Conservation (phyloP, 1,140 invertebrate genomes). For the Pantala flavescens region DNA sequence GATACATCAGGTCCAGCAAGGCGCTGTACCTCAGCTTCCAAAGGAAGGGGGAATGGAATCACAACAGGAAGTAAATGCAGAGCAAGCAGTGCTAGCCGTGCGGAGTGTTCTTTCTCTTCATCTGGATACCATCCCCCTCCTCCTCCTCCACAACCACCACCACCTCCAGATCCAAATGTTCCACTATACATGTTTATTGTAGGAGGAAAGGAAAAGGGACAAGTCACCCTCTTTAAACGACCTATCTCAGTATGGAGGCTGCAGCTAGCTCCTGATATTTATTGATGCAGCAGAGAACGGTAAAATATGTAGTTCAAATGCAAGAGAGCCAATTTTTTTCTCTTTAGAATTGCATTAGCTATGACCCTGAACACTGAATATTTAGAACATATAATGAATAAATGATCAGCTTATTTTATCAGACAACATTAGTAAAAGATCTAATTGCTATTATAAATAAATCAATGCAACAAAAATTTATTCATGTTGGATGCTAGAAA, state of each 20-base stretch:
- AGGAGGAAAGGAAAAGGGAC: constrained; percentile 54
- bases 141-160: not conserved
- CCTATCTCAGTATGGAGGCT: constrained; percentile 56
- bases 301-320: not conserved
- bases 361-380: too few relatives aligned
- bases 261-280: constrained; percentile 34
- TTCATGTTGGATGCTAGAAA: constrained; percentile 1
- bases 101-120: constrained; percentile 21
- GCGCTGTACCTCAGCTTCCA: not conserved
- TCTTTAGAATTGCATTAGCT: too few relatives aligned
- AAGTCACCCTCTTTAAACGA: constrained; percentile 53
- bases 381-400: not conserved
- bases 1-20: constrained; percentile 4
- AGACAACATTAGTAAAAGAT: not conserved
- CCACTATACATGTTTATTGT: constrained; percentile 51
- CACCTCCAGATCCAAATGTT: constrained; percentile 31
- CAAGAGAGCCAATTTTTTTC: not conserved
- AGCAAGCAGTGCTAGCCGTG: constrained; percentile 31
- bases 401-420: constrained; percentile 1
- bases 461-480: constrained; percentile 8
- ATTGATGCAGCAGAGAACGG: not conserved
- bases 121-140: not conserved
- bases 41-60: constrained; percentile 1
- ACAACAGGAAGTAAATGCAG: constrained; percentile 35
- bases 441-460: not conserved